A percentile compares a stretch with the other conserved stretches of the same genome.
These are phyloP conservation scores for Cheumatopsyche charites DNA, from an alignment of 1,140 invertebrate species.

Conservation along the genomic window DNA sequence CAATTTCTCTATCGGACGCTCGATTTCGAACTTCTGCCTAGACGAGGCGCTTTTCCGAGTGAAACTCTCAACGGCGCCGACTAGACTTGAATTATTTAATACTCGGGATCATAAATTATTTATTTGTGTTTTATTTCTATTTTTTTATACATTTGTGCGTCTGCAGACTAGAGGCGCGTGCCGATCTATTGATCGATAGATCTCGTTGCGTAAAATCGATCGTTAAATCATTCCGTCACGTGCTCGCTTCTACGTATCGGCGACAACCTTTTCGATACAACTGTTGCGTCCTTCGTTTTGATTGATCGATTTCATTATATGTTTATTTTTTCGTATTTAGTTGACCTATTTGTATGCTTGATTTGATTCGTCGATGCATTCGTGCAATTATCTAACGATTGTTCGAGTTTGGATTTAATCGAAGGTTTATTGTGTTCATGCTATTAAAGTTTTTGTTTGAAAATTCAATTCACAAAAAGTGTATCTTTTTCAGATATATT, in stretches of 20 bases:
- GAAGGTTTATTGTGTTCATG: too few relatives aligned
- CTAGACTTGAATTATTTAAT: slow-evolving; percentile 4
- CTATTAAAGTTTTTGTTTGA: too few relatives aligned
- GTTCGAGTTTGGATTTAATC: too few relatives aligned
- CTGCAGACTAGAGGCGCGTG: neutral
- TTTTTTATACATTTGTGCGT: slow-evolving; percentile 4
- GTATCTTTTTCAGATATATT: too few relatives aligned
- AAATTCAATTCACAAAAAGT: too few relatives aligned
- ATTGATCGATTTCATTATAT: too few relatives aligned
- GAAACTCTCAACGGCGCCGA: slow-evolving; percentile 4
- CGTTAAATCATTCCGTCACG: slow-evolving; percentile 2
- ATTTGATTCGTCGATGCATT: too few relatives aligned
- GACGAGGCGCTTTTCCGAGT: slow-evolving; percentile 12
- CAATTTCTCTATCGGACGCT: neutral
- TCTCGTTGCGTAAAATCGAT: slow-evolving; percentile 4
- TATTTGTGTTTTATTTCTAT: neutral
- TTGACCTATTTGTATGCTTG: too few relatives aligned
- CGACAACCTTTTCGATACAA: neutral
- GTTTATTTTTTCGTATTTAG: too few relatives aligned
- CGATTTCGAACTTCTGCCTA: neutral
- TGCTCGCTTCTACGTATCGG: neutral
- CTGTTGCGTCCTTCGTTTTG: too few relatives aligned
- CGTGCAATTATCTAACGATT: too few relatives aligned
- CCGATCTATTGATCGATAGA: neutral
- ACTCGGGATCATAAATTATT: neutral